These are phyloP conservation scores for Creontiades dilutus DNA, from an alignment of 2,888 invertebrate genomes.

Conservation along the genomic window DNA sequence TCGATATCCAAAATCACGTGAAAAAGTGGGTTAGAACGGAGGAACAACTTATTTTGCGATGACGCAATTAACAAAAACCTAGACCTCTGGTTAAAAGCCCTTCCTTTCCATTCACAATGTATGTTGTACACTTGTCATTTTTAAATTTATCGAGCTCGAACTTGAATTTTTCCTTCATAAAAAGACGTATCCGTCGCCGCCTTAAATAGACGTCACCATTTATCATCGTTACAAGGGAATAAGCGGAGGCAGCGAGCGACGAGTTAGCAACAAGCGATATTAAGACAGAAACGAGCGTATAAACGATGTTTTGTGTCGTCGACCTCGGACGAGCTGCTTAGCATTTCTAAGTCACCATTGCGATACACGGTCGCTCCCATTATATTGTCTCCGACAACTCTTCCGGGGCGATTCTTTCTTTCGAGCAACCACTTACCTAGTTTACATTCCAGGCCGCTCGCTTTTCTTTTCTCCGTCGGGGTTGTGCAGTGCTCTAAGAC, in stretches of 20 bases:
- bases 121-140: no score
- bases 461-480: slow-evolving; percentile 31
- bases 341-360: slow-evolving; percentile 49
- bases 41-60: no score
- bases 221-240: no score
- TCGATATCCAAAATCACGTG: no score
- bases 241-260: not conserved
- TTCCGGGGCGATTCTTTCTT: slow-evolving; percentile 45
- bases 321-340: slow-evolving; percentile 41
- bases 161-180: no score
- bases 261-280: slow-evolving; percentile 29
- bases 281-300: slow-evolving; percentile 30
- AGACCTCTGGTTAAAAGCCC: no score
- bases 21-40: no score
- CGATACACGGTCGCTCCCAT: slow-evolving; percentile 49
- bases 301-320: slow-evolving; percentile 47
- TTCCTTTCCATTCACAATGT: no score
- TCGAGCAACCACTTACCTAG: slow-evolving; percentile 36
- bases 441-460: slow-evolving; percentile 40
- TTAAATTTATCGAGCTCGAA: no score
- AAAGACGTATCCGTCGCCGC: no score
- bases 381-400: slow-evolving; percentile 30
- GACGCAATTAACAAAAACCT: no score
- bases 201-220: no score
- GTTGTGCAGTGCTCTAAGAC: slow-evolving; percentile 17